Conservation (phyloP, 2,797 vertebrate genomes). For the Dendrocincla fuliginosa region DNA sequence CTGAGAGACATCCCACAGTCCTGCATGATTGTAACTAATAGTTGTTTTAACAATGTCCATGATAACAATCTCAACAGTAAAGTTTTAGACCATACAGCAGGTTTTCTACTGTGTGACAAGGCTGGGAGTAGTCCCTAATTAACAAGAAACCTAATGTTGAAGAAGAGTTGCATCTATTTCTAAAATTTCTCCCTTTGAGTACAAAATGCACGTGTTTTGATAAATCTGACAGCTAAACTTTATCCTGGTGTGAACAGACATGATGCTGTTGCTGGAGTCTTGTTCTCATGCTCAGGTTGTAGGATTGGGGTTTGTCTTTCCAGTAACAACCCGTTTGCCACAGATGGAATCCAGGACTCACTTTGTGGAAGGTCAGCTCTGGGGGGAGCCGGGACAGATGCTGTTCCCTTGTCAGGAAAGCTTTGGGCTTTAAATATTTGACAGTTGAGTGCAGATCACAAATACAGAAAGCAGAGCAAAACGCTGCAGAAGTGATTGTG, state of each 20-base stretch:
- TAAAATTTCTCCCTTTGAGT: background rate
- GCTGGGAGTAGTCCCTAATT: background rate
- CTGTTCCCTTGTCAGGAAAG: background rate
- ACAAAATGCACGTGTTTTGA: background rate
- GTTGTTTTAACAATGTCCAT: background rate
- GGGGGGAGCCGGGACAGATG: background rate
- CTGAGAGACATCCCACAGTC: background rate
- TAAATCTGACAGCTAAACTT: background rate
- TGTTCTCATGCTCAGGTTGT: background rate
- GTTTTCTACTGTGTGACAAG: background rate
- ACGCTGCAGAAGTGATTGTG: background rate
- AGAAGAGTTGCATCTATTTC: background rate
- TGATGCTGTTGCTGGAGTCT: background rate
- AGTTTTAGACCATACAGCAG: background rate
- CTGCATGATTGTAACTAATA: background rate
- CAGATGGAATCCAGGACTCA: background rate
- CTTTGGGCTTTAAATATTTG: background rate
- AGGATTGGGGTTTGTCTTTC: background rate
- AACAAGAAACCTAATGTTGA: background rate
- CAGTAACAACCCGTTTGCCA: background rate
- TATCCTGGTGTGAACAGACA: background rate
- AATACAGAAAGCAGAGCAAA: slow-evolving; percentile 11
- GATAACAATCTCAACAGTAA: background rate
- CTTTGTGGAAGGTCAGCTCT: background rate
- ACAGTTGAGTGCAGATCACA: background rate